A percentile compares a stretch with the other conserved stretches of the same genome.
Conservation (phyloP, 2,113 vertebrate species). For the Cairina moschata region DNA sequence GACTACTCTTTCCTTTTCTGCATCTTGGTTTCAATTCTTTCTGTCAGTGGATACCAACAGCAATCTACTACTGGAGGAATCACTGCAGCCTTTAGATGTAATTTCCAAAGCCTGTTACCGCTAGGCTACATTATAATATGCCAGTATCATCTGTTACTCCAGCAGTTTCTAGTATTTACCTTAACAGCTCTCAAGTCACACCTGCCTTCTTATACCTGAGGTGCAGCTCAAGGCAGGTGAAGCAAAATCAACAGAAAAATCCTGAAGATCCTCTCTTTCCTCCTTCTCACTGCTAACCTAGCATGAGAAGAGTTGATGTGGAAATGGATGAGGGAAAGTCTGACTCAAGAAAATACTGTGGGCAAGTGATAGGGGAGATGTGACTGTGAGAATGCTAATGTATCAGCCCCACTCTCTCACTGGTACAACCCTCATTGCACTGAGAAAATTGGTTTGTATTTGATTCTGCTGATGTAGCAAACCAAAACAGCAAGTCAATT, state of each 20-base stretch:
- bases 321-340: background rate
- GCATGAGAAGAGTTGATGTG: background rate
- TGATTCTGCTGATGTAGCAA: slow-evolving; percentile 45
- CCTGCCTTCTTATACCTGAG: background rate
- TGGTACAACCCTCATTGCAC: background rate
- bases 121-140: background rate
- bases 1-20: slow-evolving; percentile 10
- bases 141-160: background rate
- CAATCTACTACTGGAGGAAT: background rate
- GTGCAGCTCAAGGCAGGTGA: background rate
- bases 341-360: background rate
- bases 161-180: background rate
- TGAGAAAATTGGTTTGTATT: slow-evolving; percentile 30
- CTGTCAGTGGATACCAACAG: background rate
- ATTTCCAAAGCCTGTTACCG: slow-evolving; percentile 9
- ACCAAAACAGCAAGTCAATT: slow-evolving; percentile 41
- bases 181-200: background rate
- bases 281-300: background rate
- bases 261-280: background rate
- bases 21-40: background rate
- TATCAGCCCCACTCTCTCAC: background rate
- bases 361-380: background rate
- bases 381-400: background rate
- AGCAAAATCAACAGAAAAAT: background rate
- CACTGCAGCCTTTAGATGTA: background rate